Base-by-base conservation (phyloP, 2,888 invertebrate genomes). In the Drosophila sordidapex region DNA sequence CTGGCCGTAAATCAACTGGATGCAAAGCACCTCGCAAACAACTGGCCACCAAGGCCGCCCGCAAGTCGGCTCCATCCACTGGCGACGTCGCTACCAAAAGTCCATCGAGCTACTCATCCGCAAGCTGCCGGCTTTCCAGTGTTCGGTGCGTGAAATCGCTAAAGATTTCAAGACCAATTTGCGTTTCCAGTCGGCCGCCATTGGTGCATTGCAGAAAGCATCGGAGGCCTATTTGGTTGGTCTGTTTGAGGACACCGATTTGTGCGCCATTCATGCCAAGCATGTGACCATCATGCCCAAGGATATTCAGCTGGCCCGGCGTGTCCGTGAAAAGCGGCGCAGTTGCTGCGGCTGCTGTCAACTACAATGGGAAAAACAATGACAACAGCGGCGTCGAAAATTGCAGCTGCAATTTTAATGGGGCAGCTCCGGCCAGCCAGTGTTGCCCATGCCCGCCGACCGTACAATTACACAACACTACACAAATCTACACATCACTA, bases 231-330 rank as follows among this genome's bases (percentile, higher is more conserved):
- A 98, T 95, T 94, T 98, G 84, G 98, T 98, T 65, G 98, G 99
- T 82, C 94, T 99, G 68, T 99, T 99, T 94, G 99, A 99, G 95
- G 99, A 99, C 94, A 99, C 99, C 82, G 99, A 99, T 94, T 95
- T 99, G 95, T 98, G 98, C 94, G 98, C 98, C 83, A 98, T 99
- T 93, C 99, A 99, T 92, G 98, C 98, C 90, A 98, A 98, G 94
- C 96, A 98, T 91, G 98, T 99, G 65, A 99, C 98, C 81, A 98
- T 99, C 94, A 99, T 98, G 98, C 98, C 98, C 88, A 99, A 98
- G 94, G 98, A 99, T 93, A 98, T 99, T 91, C 98, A 98, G 94
- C 95, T 99, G 93, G 98, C 98, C 74, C 96, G 46, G 31, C 69
- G 53, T 54, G 70, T 62, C 87, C 89, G 89, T 85, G 81, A 81